A percentile compares a stretch with the other conserved stretches of the same genome.
phyloP scores from a whole-genome alignment of 2,797 vertebrate genomes.

The Parambassis ranga region DNA sequence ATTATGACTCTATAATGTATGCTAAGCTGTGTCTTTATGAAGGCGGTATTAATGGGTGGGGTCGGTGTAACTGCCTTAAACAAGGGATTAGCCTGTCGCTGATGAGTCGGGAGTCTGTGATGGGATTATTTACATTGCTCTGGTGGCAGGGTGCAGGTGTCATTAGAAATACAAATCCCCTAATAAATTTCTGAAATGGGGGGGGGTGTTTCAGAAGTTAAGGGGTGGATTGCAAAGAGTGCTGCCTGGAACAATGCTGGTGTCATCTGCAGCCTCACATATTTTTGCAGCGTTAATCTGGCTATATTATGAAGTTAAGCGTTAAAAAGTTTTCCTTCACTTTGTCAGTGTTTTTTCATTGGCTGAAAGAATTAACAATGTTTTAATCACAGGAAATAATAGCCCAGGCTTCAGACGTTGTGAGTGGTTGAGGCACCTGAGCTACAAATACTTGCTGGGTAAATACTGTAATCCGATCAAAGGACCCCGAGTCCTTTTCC shows the following conservation, averaged over 20 bases:
- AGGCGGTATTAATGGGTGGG: conserved; percentile 82
- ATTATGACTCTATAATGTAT: conserved; percentile 81
- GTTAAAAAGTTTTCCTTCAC: conserved; percentile 67
- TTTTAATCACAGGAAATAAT: conserved; percentile 67
- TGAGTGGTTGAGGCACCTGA: conserved; percentile 57
- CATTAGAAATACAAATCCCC: conserved; percentile 86
- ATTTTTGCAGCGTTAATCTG: conserved; percentile 75
- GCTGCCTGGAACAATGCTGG: conserved; percentile 73
- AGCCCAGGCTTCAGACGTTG: conserved; percentile 26
- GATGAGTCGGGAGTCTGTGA: conserved; percentile 81
- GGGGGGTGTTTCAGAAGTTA: conserved; percentile 51
- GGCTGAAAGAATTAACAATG: conserved; percentile 55
- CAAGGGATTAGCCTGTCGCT: conserved; percentile 84
- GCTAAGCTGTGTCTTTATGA: conserved; percentile 82
- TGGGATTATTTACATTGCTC: conserved; percentile 86
- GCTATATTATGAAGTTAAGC: conserved; percentile 51
- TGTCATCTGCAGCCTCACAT: conserved; percentile 63
- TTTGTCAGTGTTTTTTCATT: conserved; percentile 59
- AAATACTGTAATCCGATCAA: conserved; percentile 74
- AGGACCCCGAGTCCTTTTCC: conserved; percentile 50
- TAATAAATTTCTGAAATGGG: conserved; percentile 81
- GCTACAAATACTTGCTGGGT: conserved; percentile 58
- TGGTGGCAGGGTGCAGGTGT: conserved; percentile 82
- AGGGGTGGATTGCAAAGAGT: conserved; percentile 44
- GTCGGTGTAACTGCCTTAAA: conserved; percentile 86